Conservation (phyloP, 1,140 invertebrate genomes). For the Liolophura sinensis region DNA sequence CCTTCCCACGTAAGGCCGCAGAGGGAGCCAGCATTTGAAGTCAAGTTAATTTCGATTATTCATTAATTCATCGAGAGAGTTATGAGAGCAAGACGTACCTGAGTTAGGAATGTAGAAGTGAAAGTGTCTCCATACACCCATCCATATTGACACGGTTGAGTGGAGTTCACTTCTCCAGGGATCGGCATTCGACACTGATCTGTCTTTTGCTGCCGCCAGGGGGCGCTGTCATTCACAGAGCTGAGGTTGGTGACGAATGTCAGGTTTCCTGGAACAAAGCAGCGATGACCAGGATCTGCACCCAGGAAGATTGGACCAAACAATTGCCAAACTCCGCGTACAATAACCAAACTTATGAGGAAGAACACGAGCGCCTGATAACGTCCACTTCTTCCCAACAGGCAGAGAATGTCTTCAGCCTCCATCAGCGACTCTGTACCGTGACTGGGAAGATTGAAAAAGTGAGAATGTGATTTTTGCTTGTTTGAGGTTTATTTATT, state of each 20-base stretch:
- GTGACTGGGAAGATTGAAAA: no score
- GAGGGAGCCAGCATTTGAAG: no score
- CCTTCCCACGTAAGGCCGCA: no score
- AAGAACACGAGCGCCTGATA: constrained; percentile 86
- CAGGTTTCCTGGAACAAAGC: constrained; percentile 12
- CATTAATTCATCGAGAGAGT: no score
- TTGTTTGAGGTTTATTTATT: no score
- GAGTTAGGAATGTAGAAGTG: background rate
- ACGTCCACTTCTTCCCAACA: constrained; percentile 84
- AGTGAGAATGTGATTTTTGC: no score
- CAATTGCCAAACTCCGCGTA: constrained; percentile 78
- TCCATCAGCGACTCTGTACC: constrained; percentile 62
- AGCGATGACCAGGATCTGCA: constrained; percentile 30
- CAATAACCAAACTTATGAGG: constrained; percentile 77
- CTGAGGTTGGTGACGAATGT: background rate
- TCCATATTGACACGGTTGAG: constrained; percentile 21
- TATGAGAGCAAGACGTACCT: background rate
- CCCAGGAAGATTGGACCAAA: constrained; percentile 71
- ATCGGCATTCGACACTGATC: background rate
- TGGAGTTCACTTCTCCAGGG: background rate
- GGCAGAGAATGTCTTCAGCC: constrained; percentile 79
- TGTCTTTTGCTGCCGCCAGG: background rate
- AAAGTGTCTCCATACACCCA: constrained; percentile 20
- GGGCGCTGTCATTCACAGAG: background rate
- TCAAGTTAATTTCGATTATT: no score